Percentiles rank a stretch among this genome's conserved stretches.
These are phyloP conservation scores for human (Homo sapiens) DNA, from an alignment of 2,113 vertebrate species.

Conservation along the genomic window DNA sequence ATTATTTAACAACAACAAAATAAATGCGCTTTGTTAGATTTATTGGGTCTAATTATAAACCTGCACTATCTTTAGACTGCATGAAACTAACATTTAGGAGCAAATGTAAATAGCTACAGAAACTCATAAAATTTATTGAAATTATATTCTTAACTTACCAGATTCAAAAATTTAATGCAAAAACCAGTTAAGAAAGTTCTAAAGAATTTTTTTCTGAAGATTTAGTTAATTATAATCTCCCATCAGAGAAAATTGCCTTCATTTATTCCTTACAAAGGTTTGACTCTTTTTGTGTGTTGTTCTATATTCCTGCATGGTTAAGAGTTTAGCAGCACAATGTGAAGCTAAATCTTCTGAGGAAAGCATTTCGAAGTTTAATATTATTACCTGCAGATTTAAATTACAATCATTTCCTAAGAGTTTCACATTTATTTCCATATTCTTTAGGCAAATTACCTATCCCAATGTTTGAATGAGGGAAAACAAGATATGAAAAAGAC, in stretches of 20 bases:
- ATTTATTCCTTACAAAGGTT: background rate
- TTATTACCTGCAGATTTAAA: constrained; percentile 38
- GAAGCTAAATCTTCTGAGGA: background rate
- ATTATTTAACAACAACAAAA: background rate
- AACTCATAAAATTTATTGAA: background rate
- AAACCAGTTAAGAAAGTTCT: background rate
- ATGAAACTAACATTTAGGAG: background rate
- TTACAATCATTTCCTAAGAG: background rate
- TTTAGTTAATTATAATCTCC: constrained; percentile 33
- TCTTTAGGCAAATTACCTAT: background rate
- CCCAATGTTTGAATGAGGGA: background rate
- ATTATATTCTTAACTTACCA: constrained; percentile 3
- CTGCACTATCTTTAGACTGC: background rate
- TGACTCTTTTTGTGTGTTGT: background rate
- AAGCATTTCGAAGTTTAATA: background rate
- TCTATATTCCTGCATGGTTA: background rate
- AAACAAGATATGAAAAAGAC: background rate
- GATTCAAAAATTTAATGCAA: background rate
- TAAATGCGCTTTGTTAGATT: background rate
- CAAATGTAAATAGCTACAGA: background rate
- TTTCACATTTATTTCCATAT: background rate
- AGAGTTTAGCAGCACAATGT: background rate
- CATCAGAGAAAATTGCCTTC: constrained; percentile 29
- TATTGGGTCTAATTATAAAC: constrained; percentile 31
- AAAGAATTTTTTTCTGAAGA: background rate